Conservation (phyloP, 2,888 invertebrate genomes). For the Drymonia ruficornis region DNA sequence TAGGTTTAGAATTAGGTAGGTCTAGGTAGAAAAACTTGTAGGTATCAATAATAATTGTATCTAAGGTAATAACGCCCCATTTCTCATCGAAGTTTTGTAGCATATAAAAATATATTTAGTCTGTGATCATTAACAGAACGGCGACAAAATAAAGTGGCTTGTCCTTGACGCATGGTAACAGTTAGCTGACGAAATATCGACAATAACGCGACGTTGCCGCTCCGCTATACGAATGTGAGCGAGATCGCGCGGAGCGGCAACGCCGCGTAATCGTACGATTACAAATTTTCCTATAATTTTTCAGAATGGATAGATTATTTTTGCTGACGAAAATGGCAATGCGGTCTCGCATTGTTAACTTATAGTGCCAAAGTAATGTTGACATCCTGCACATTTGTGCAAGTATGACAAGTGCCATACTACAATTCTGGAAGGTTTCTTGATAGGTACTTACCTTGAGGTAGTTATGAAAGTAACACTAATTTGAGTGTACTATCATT, state of each 20-base stretch:
- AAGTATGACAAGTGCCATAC: no score
- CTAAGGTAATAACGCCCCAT: not conserved
- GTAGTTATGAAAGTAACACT: no score
- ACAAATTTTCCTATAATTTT: slow-evolving; percentile 30
- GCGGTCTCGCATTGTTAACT: no score
- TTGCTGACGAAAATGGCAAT: not conserved
- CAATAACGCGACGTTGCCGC: slow-evolving; percentile 35
- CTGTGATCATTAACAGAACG: slow-evolving; percentile 2
- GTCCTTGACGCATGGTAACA: slow-evolving; percentile 24
- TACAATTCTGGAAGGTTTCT: no score
- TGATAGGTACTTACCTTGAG: no score
- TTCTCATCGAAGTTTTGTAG: not conserved
- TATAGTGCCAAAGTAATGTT: no score
- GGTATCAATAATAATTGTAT: not conserved
- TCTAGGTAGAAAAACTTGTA: no score
- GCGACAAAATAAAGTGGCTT: slow-evolving; percentile 3
- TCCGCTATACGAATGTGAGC: slow-evolving; percentile 16
- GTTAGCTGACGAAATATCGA: slow-evolving; percentile 13
- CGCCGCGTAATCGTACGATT: slow-evolving; percentile 10
- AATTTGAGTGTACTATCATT: no score
- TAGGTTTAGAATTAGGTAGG: no score
- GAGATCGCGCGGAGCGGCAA: slow-evolving; percentile 27
- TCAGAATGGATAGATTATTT: slow-evolving; percentile 16
- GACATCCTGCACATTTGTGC: no score
- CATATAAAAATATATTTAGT: slow-evolving; percentile 3